Conservation (phyloP, 2,797 vertebrate species). For the Lophotriccus pileatus region DNA sequence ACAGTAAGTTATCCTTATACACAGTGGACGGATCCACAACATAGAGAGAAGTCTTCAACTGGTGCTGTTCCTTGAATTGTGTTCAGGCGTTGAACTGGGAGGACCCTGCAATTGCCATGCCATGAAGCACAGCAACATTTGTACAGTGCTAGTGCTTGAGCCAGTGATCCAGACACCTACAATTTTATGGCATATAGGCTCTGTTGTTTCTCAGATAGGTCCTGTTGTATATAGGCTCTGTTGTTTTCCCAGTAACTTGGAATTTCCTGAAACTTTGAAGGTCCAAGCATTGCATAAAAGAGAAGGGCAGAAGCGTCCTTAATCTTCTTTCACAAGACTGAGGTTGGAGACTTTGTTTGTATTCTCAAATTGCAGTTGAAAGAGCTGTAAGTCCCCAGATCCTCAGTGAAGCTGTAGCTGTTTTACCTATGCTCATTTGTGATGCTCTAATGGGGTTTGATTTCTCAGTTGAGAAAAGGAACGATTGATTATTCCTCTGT, state of each 20-base stretch:
- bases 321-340: neutral
- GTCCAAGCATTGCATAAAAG: neutral
- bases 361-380: neutral
- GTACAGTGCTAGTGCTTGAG: neutral
- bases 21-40: neutral
- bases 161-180: accelerated
- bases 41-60: neutral
- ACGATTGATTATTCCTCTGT: neutral
- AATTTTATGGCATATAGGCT: neutral
- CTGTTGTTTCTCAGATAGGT: too few relatives aligned
- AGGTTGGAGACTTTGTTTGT: neutral
- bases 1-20: neutral
- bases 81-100: neutral
- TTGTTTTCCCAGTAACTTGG: neutral
- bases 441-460: neutral
- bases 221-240: neutral
- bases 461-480: neutral
- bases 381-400: neutral
- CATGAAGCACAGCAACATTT: neutral
- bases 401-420: neutral
- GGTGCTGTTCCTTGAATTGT: neutral
- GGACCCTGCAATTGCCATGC: too few relatives aligned
- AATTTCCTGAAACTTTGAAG: neutral
- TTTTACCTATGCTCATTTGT: neutral
- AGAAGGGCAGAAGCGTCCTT: neutral